Percentiles rank a stretch among this genome's conserved stretches.
These are phyloP conservation scores for Athalia rosae DNA, from an alignment of 2,888 invertebrate species.

Conservation along the genomic window DNA sequence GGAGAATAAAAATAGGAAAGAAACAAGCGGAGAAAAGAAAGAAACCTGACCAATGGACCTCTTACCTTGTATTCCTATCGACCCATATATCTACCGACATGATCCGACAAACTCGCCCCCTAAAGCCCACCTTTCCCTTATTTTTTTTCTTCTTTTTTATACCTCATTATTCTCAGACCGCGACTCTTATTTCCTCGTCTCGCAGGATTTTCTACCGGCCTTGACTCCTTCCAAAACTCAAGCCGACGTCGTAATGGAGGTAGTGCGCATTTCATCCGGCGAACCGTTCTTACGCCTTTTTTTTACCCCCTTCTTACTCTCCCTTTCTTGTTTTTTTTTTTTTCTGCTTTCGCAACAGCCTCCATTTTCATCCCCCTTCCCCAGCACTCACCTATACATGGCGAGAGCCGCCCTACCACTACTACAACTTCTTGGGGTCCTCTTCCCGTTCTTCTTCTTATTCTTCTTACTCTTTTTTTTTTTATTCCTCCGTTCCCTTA, in stretches of 20 bases:
- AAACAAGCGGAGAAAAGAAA: too few relatives aligned
- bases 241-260: neutral
- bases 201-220: neutral
- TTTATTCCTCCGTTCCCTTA: constrained; percentile 3
- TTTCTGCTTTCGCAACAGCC: constrained; percentile 34
- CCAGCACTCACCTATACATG: constrained; percentile 47
- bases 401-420: constrained; percentile 38
- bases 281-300: constrained; percentile 25
- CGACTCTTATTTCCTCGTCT: constrained; percentile 43
- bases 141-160: constrained; percentile 27
- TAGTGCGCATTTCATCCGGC: neutral
- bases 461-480: constrained; percentile 1
- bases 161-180: constrained; percentile 44
- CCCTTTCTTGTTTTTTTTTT: constrained; percentile 50
- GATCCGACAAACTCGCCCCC: too few relatives aligned
- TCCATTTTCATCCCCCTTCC: constrained; percentile 54
- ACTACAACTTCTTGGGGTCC: constrained; percentile 3
- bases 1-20: too few relatives aligned
- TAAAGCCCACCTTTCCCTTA: constrained; percentile 25
- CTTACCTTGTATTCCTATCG: too few relatives aligned
- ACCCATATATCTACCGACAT: too few relatives aligned
- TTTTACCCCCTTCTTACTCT: constrained; percentile 37
- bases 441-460: constrained; percentile 2
- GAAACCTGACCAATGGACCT: too few relatives aligned
- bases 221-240: neutral